These are phyloP conservation scores for Tribolium madens DNA, from an alignment of 1,140 invertebrate species.

Conservation along the genomic window DNA sequence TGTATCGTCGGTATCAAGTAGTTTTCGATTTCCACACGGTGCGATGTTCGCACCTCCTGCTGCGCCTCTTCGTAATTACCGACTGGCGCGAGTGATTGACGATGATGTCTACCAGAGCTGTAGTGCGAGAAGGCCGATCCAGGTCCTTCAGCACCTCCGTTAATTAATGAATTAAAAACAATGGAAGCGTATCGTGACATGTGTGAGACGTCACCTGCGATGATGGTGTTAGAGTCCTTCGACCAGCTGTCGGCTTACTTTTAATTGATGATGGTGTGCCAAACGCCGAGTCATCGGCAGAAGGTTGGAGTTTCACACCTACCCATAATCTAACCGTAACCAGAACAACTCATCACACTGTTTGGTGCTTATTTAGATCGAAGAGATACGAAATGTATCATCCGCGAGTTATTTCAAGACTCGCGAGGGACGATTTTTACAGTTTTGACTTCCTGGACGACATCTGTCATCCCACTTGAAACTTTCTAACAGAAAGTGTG, in stretches of 20 bases:
- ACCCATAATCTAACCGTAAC: slow-evolving; percentile 56
- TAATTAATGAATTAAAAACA: slow-evolving; percentile 56
- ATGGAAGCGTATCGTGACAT: slow-evolving; percentile 54
- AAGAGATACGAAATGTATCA: slow-evolving; percentile 41
- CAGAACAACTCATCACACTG: slow-evolving; percentile 52
- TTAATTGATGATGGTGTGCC: slow-evolving; percentile 58
- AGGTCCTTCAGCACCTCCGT: slow-evolving; percentile 50
- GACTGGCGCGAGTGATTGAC: slow-evolving; percentile 53
- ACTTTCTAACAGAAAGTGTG: background rate
- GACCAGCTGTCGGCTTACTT: slow-evolving; percentile 55
- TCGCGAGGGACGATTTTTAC: background rate
- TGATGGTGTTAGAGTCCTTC: slow-evolving; percentile 13
- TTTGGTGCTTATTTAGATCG: slow-evolving; percentile 51
- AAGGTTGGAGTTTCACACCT: slow-evolving; percentile 59
- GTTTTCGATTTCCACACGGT: slow-evolving; percentile 54
- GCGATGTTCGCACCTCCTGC: slow-evolving; percentile 40
- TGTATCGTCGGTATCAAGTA: slow-evolving; percentile 51
- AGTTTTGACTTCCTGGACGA: background rate
- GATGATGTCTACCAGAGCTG: slow-evolving; percentile 22
- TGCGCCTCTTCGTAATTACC: slow-evolving; percentile 50
- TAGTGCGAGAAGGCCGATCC: background rate
- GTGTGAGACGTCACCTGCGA: slow-evolving; percentile 55
- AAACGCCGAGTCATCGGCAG: slow-evolving; percentile 58
- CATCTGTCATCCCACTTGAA: background rate
- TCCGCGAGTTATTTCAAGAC: background rate